Percentiles rank a stretch among this genome's conserved stretches.
Evolutionary conservation across 2,113 vertebrate species (phyloP).

Genomic region (Eulacestoma nigropectus): DNA sequence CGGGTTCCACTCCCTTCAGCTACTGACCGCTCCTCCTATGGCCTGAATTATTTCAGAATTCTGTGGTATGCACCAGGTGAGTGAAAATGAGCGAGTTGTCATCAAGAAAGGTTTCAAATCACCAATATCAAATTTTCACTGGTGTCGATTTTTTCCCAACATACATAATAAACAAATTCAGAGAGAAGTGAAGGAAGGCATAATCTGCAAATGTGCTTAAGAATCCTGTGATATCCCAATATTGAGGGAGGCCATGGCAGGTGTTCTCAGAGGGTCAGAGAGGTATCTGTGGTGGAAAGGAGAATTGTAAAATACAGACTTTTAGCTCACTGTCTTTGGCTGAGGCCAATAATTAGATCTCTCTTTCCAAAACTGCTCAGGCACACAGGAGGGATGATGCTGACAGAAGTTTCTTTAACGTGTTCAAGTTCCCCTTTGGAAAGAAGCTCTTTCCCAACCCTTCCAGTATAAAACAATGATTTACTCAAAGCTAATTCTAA

Average conservation of each 20-base stretch:
- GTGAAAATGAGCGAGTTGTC: background rate
- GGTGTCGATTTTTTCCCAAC: background rate
- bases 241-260: background rate
- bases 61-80: background rate
- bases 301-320: background rate
- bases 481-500: background rate
- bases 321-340: background rate
- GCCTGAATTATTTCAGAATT: background rate
- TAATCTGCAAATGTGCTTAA: background rate
- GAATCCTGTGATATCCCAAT: background rate
- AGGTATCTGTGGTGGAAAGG: background rate
- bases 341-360: background rate
- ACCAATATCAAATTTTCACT: background rate
- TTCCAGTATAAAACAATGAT: background rate
- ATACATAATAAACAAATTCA: background rate
- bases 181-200: background rate
- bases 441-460: background rate
- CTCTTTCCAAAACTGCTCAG: background rate
- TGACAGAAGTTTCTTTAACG: background rate
- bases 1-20: background rate
- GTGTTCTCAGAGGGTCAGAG: background rate
- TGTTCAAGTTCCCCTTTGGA: background rate
- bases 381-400: background rate
- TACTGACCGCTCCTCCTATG: background rate
- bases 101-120: background rate